phyloP scores from a whole-genome alignment of 1,140 invertebrate species.

The Paraescarpia echinospica region DNA sequence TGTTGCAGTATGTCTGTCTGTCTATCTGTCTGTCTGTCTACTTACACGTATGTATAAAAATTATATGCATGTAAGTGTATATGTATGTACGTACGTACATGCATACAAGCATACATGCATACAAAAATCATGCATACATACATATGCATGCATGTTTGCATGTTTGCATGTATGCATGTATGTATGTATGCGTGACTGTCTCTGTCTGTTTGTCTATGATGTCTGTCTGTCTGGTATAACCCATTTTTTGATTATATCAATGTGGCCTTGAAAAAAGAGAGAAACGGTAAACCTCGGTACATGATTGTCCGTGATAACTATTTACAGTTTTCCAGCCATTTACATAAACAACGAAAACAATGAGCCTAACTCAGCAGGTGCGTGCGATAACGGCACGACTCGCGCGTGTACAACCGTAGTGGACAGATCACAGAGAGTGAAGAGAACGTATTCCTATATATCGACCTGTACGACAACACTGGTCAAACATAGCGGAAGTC shows the following conservation, averaged over 20 bases:
- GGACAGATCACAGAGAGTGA: background rate
- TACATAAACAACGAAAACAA: background rate
- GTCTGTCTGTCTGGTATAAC: background rate
- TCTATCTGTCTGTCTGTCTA: no score
- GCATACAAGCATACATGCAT: no score
- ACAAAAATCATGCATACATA: no score
- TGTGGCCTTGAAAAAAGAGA: background rate
- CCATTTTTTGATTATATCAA: background rate
- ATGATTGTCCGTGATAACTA: background rate
- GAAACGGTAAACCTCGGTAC: background rate
- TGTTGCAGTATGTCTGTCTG: no score
- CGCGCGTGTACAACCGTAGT: background rate
- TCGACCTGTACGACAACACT: background rate
- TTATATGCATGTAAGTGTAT: no score
- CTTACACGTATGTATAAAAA: no score
- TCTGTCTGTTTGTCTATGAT: no score
- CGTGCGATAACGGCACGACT: background rate
- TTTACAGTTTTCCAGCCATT: background rate
- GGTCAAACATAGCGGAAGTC: background rate
- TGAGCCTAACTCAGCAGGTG: background rate
- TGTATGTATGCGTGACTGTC: no score
- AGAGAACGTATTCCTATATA: background rate
- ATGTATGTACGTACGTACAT: no score
- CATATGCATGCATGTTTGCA: no score
- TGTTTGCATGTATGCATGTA: no score